phyloP scores from a whole-genome alignment of 2,113 vertebrate species.

The Caretta caretta region DNA sequence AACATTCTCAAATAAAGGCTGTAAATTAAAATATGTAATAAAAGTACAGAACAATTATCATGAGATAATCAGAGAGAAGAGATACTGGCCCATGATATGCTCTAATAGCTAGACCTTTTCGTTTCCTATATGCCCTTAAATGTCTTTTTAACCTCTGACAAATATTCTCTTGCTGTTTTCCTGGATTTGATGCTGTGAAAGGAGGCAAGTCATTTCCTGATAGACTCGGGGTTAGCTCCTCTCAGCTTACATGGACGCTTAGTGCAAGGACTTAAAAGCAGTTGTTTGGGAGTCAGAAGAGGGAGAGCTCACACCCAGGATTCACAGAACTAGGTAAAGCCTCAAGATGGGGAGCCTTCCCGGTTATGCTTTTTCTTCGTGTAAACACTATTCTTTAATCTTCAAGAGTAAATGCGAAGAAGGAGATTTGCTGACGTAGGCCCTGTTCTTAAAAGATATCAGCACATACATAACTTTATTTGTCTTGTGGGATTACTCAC shows the following conservation, averaged over 20 bases:
- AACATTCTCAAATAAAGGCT: constrained; percentile 4
- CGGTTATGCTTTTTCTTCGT: neutral
- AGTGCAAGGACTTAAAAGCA: neutral
- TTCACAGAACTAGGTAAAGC: neutral
- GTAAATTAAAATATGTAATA: constrained; percentile 41
- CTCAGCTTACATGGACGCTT: neutral
- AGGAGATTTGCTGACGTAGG: neutral
- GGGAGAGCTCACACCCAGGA: neutral
- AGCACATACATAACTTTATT: neutral
- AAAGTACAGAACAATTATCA: constrained; percentile 8
- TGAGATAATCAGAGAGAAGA: neutral
- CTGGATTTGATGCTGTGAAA: neutral
- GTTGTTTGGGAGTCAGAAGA: neutral
- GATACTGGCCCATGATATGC: neutral
- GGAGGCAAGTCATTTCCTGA: neutral
- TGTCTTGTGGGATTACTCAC: neutral
- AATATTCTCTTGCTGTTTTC: neutral
- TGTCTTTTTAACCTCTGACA: neutral
- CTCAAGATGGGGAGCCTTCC: neutral
- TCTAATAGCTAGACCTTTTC: constrained; percentile 22
- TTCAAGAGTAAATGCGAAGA: neutral
- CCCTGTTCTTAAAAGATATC: neutral
- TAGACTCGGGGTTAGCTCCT: neutral
- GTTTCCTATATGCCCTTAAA: neutral
- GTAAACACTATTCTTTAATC: neutral